Evolutionary conservation across 30 jellyfish, hydroid and myxozoan genomes (phyloP).

Genomic region (Pelagia noctiluca): DNA sequence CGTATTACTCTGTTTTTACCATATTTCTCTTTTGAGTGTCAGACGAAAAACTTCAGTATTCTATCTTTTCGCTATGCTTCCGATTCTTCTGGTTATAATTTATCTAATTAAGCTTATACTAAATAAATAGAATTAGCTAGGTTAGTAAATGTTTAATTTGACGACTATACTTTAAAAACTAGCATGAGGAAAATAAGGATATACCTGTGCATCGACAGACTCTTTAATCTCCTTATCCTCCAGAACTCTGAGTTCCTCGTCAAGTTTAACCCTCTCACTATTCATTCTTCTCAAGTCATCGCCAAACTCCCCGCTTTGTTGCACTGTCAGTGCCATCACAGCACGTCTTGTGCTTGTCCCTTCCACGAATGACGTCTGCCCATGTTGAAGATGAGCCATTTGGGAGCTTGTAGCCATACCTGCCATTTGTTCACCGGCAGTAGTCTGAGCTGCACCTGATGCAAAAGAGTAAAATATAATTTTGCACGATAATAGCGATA

Average conservation of each 20-base stretch:
- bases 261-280: constrained; percentile 90
- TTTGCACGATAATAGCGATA: too few relatives aligned
- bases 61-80: too few relatives aligned
- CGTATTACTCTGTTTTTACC: too few relatives aligned
- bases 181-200: too few relatives aligned
- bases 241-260: constrained; percentile 75
- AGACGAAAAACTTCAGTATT: too few relatives aligned
- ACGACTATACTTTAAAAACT: too few relatives aligned
- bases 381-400: neutral
- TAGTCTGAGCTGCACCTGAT: constrained; percentile 1
- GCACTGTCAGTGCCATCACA: constrained; percentile 16
- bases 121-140: too few relatives aligned
- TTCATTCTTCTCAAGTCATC: constrained; percentile 80
- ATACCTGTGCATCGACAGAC: constrained; percentile 74
- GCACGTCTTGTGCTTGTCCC: constrained; percentile 15
- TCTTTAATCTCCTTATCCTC: constrained; percentile 80
- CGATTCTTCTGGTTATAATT: too few relatives aligned
- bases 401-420: neutral
- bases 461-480: too few relatives aligned
- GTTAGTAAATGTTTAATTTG: too few relatives aligned
- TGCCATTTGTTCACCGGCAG: neutral
- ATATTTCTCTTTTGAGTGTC: too few relatives aligned
- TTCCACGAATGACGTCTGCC: neutral
- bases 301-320: constrained; percentile 85
- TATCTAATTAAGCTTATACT: too few relatives aligned